Conservation (phyloP, 2,888 invertebrate genomes). For the Ophion ellenae region DNA sequence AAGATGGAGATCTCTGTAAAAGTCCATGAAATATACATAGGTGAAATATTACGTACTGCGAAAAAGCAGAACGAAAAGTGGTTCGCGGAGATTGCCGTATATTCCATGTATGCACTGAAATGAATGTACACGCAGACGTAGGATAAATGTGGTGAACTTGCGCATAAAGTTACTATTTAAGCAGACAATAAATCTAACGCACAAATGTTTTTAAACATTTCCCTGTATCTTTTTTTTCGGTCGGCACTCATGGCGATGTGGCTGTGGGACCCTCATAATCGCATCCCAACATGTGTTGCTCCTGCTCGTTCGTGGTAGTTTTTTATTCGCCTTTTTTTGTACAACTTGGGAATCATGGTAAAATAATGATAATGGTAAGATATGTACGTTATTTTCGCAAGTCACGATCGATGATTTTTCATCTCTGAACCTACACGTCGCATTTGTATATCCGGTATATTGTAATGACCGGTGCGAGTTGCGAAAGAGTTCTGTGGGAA, state of each 20-base stretch:
- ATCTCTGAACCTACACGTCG: too few relatives aligned
- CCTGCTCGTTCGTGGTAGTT: too few relatives aligned
- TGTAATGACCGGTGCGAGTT: too few relatives aligned
- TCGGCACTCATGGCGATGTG: background rate
- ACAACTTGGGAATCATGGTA: too few relatives aligned
- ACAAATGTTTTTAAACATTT: conserved; percentile 21
- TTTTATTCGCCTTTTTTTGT: too few relatives aligned
- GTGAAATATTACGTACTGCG: conserved; percentile 30
- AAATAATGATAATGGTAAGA: too few relatives aligned
- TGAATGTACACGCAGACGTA: background rate
- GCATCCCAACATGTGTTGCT: too few relatives aligned
- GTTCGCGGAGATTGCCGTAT: conserved; percentile 18
- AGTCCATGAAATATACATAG: conserved; percentile 64
- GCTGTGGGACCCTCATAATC: background rate
- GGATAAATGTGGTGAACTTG: background rate
- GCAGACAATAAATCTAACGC: conserved; percentile 11
- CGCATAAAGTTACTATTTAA: conserved; percentile 23
- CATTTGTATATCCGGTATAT: too few relatives aligned
- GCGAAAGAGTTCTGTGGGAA: too few relatives aligned
- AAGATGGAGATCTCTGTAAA: conserved; percentile 50
- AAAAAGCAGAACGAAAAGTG: conserved; percentile 28
- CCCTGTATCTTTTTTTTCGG: background rate
- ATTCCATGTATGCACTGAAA: conserved; percentile 1
- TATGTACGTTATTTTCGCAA: background rate
- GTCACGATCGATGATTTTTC: too few relatives aligned